Conservation (phyloP, 1,140 invertebrate genomes). For the Drosophila trapezifrons region DNA sequence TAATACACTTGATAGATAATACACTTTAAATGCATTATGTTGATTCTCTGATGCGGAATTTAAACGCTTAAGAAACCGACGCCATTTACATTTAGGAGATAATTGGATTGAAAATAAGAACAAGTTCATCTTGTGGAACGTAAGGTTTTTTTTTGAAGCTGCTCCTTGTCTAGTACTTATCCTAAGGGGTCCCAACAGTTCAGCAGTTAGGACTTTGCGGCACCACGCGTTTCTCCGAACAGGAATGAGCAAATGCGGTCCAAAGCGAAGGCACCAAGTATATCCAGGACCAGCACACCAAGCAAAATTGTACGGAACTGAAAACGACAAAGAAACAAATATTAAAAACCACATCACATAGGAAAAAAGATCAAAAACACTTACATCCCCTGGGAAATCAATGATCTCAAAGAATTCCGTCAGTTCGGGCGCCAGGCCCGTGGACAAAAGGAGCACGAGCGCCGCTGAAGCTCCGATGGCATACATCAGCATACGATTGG, state of each 20-base stretch:
- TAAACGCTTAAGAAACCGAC: slow-evolving; percentile 59
- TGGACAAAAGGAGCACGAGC: slow-evolving; percentile 90
- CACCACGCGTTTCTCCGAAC: slow-evolving; percentile 87
- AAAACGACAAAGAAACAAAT: slow-evolving; percentile 84
- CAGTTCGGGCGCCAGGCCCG: slow-evolving; percentile 91
- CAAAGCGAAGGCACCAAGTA: slow-evolving; percentile 91
- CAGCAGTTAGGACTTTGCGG: slow-evolving; percentile 66
- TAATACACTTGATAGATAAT: slow-evolving; percentile 38
- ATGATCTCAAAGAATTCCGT: slow-evolving; percentile 94
- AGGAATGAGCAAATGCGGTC: slow-evolving; percentile 94
- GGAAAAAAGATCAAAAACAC: slow-evolving; percentile 46
- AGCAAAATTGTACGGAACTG: slow-evolving; percentile 94
- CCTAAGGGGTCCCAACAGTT: slow-evolving; percentile 57
- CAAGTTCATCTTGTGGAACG: slow-evolving; percentile 26
- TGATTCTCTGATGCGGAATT: slow-evolving; percentile 21
- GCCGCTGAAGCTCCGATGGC: slow-evolving; percentile 91
- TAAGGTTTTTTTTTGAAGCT: slow-evolving; percentile 15
- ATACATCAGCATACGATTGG: slow-evolving; percentile 97
- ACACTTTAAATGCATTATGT: slow-evolving; percentile 36
- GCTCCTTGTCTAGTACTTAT: slow-evolving; percentile 35
- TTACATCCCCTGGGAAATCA: slow-evolving; percentile 93
- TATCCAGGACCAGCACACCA: slow-evolving; percentile 91
- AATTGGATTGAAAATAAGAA: slow-evolving; percentile 11
- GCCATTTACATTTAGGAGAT: slow-evolving; percentile 17
- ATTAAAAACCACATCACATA: neutral